Percentiles rank a stretch among this genome's conserved stretches.
phyloP scores from a whole-genome alignment of 1,140 invertebrate genomes.

The Ceratoteleas bidentatus region DNA sequence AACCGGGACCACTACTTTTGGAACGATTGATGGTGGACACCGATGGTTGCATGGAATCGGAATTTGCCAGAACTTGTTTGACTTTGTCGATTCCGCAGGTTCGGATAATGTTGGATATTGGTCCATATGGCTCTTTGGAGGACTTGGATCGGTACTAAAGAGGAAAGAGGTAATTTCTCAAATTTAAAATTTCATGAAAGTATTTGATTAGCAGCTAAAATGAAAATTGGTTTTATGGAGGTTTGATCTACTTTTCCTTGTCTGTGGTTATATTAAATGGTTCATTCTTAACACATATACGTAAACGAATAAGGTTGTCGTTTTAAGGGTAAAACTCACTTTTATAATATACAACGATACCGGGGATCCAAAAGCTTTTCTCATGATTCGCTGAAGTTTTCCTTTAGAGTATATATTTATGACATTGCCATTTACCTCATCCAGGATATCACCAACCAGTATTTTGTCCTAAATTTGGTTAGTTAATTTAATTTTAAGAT shows the following conservation, averaged over 20 bases:
- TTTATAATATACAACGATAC: slow-evolving; percentile 83
- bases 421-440: slow-evolving; percentile 83
- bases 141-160: slow-evolving; percentile 66
- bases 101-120: slow-evolving; percentile 74
- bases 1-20: slow-evolving; percentile 74
- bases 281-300: no score
- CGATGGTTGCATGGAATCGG: slow-evolving; percentile 26
- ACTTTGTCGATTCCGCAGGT: slow-evolving; percentile 70
- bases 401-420: slow-evolving; percentile 79
- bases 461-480: slow-evolving; percentile 81
- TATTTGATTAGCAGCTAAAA: no score
- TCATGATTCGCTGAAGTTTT: slow-evolving; percentile 81
- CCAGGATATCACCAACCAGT: slow-evolving; percentile 84
- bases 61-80: slow-evolving; percentile 64
- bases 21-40: slow-evolving; percentile 1
- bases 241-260: no score
- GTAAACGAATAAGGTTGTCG: no score
- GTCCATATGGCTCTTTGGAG: slow-evolving; percentile 73
- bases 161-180: no score
- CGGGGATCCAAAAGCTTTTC: slow-evolving; percentile 79
- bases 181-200: no score
- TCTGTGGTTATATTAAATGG: no score
- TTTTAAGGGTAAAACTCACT: no score
- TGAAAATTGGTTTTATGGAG: no score
- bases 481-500: background rate